phyloP scores from a whole-genome alignment of 2,888 invertebrate species.

The Calliopum simillimum region DNA sequence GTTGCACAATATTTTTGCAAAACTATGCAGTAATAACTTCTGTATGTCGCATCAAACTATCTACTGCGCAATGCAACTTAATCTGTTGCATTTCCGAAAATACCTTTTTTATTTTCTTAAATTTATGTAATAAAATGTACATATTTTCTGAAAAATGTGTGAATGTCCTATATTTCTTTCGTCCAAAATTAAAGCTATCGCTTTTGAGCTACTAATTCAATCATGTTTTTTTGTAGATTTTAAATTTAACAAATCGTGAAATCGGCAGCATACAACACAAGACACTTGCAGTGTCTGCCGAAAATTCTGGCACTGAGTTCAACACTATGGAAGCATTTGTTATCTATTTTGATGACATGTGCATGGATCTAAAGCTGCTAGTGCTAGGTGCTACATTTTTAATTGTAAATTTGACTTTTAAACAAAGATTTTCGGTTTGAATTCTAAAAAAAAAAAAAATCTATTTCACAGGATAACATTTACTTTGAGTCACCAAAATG shows the following conservation, averaged over 20 bases:
- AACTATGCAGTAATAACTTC: too few relatives aligned
- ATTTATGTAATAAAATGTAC: too few relatives aligned
- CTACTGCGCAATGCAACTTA: too few relatives aligned
- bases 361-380: not conserved
- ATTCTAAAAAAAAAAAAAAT: not conserved
- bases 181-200: too few relatives aligned
- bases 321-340: not conserved
- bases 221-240: not conserved
- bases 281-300: not conserved
- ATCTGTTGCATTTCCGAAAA: too few relatives aligned
- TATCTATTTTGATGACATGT: not conserved
- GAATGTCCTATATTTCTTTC: too few relatives aligned
- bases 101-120: too few relatives aligned
- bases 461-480: not conserved
- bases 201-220: too few relatives aligned
- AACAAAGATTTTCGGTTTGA: too few relatives aligned
- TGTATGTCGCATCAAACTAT: too few relatives aligned
- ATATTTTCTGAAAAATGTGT: too few relatives aligned
- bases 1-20: too few relatives aligned
- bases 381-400: slow-evolving; percentile 13
- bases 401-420: slow-evolving; percentile 14
- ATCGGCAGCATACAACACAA: not conserved
- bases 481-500: not conserved
- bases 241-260: not conserved
- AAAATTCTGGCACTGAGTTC: not conserved